Conservation (phyloP, 2,113 vertebrate genomes). For the Rhipidura dahli region DNA sequence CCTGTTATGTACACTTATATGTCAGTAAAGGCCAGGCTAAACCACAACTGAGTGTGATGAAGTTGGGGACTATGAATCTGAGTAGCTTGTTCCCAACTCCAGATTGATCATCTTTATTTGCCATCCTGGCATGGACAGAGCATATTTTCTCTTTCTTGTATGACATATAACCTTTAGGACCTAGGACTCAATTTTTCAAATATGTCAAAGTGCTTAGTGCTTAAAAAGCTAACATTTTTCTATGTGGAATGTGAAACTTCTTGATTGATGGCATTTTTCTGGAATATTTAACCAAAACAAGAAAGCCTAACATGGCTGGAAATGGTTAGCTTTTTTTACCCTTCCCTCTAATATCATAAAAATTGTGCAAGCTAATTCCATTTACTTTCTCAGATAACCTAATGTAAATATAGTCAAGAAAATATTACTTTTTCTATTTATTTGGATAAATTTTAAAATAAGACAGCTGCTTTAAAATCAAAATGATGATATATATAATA, state of each 20-base stretch:
- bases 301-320: not conserved
- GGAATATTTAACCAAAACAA: conserved; percentile 17
- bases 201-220: conserved; percentile 7
- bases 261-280: not conserved
- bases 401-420: not conserved
- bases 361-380: not conserved
- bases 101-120: conserved; percentile 50
- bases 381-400: not conserved
- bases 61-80: not conserved
- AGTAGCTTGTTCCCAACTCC: not conserved
- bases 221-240: conserved; percentile 14
- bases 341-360: not conserved
- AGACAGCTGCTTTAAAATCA: not conserved
- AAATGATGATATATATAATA: not conserved
- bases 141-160: not conserved
- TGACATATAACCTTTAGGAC: conserved; percentile 43
- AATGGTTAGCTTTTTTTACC: not conserved
- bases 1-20: not conserved
- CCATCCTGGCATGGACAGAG: not conserved
- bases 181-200: conserved; percentile 34
- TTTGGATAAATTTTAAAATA: not conserved
- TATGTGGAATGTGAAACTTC: not conserved
- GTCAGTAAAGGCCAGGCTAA: conserved; percentile 6
- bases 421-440: not conserved
- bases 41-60: not conserved